Evolutionary conservation across 2,113 vertebrate species (phyloP).

Genomic region (Noturus placidus): DNA sequence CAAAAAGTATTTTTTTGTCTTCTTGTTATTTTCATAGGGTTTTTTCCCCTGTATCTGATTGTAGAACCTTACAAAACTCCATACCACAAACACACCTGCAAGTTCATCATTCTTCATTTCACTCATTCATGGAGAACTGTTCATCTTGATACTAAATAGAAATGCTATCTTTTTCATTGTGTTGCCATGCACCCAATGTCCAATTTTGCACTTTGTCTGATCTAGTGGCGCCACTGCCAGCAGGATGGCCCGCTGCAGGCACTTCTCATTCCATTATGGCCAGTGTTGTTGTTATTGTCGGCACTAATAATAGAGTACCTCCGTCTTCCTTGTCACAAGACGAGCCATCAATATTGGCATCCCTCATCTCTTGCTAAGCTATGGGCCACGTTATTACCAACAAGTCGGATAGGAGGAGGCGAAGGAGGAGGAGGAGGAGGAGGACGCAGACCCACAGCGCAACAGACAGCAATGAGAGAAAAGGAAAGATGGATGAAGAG

Average conservation of each 20-base stretch:
- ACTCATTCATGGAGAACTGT: background rate
- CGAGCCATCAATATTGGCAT: slow-evolving; percentile 60
- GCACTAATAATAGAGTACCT: slow-evolving; percentile 65
- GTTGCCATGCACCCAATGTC: slow-evolving; percentile 5
- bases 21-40: background rate
- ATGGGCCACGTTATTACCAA: slow-evolving; percentile 65
- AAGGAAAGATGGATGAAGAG: slow-evolving; percentile 67
- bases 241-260: slow-evolving; percentile 32
- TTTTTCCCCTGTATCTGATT: background rate
- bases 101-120: slow-evolving; percentile 17
- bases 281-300: slow-evolving; percentile 64
- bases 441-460: slow-evolving; percentile 4
- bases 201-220: slow-evolving; percentile 33
- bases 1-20: background rate
- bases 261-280: slow-evolving; percentile 67
- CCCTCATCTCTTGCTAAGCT: slow-evolving; percentile 64
- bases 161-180: slow-evolving; percentile 31
- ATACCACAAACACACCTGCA: background rate
- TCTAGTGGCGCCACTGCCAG: slow-evolving; percentile 35
- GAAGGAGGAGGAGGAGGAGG: slow-evolving; percentile 3
- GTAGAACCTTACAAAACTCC: background rate
- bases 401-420: slow-evolving; percentile 50
- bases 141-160: slow-evolving; percentile 29
- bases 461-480: slow-evolving; percentile 47
- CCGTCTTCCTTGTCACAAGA: slow-evolving; percentile 60